phyloP scores from a whole-genome alignment of 2,113 vertebrate species.

The Sinosuthora webbiana region DNA sequence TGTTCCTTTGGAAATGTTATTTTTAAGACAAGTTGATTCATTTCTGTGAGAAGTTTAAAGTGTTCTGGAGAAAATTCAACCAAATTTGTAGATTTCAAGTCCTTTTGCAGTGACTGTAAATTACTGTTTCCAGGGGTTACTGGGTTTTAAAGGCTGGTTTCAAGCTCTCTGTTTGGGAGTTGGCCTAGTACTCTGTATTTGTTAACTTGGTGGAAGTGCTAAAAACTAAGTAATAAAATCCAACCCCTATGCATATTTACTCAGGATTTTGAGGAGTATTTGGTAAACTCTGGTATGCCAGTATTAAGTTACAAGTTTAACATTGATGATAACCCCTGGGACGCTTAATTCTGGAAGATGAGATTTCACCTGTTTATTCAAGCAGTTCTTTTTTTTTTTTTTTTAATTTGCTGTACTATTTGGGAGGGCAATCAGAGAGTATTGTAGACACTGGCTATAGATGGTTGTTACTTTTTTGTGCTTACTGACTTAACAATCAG shows the following conservation, averaged over 20 bases:
- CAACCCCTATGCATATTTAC: not conserved
- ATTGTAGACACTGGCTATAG: not conserved
- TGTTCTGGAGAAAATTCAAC: not conserved
- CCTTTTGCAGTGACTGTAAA: not conserved
- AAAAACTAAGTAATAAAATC: not conserved
- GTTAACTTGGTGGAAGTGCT: not conserved
- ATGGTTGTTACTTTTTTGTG: not conserved
- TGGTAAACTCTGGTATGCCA: not conserved
- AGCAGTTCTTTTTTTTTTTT: not conserved
- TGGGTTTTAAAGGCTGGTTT: not conserved
- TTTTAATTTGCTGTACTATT: not conserved
- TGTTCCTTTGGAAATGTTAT: not conserved
- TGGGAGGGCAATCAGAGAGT: not conserved
- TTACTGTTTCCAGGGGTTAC: not conserved
- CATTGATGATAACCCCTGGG: not conserved
- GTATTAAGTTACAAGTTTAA: not conserved
- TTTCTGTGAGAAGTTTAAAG: not conserved
- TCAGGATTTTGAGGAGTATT: not conserved
- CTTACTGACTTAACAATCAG: not conserved
- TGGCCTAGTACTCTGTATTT: not conserved
- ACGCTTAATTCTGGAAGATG: not conserved
- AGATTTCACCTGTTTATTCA: not conserved
- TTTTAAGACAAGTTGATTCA: slow-evolving; percentile 9
- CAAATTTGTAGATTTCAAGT: not conserved
- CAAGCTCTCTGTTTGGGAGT: not conserved